Percentiles rank a stretch among this genome's conserved stretches.
Evolutionary conservation across 64 coral and sea anemone species (phyloP).

Genomic region (Stichodactyla helianthus): DNA sequence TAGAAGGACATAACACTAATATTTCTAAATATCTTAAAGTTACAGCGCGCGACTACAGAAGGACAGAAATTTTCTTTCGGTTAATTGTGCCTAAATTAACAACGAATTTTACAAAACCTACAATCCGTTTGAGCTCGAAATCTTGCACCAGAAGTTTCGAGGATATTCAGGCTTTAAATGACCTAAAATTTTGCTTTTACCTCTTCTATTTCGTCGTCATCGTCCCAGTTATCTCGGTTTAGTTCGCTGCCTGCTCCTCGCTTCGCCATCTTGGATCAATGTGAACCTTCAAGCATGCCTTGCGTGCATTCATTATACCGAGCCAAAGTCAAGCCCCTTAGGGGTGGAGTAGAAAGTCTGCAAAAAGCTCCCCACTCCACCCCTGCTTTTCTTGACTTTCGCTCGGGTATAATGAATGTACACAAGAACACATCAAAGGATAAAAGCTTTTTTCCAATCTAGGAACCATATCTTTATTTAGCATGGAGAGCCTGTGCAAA

Average conservation of each 20-base stretch:
- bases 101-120: conserved; percentile 4
- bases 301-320: background rate
- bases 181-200: conserved; percentile 13
- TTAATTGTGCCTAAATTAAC: background rate
- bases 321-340: background rate
- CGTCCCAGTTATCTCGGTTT: conserved; percentile 83
- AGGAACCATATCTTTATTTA: no score
- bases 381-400: no score
- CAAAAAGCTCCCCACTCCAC: no score
- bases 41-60: background rate
- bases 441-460: no score
- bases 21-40: background rate
- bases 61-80: background rate
- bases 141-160: background rate
- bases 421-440: no score
- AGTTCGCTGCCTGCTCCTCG: conserved; percentile 67
- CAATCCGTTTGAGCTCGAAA: background rate
- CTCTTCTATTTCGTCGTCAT: conserved; percentile 72
- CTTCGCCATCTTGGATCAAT: conserved; percentile 58
- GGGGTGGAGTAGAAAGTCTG: background rate
- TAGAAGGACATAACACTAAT: background rate
- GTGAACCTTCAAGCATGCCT: background rate
- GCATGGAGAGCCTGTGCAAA: no score
- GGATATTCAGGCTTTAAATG: background rate
- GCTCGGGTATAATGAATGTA: no score